Base-by-base conservation (phyloP, 2,888 invertebrate species). In the Apocheima hispidaria region DNA sequence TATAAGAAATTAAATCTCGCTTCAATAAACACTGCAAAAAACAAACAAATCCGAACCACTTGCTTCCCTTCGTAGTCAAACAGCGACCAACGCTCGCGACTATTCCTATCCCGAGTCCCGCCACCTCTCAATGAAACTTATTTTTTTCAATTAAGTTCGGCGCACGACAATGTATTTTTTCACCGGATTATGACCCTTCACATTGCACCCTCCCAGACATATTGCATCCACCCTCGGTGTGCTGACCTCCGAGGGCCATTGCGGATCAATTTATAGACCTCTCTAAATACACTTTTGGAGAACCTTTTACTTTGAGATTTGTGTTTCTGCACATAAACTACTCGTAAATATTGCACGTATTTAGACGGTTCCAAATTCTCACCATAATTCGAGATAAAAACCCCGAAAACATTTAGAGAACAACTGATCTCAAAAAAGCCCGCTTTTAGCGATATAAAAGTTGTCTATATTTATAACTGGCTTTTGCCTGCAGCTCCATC, bases 181-280 rank as follows among this genome's bases (percentile, higher is more conserved):
- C 78, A 69, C 70, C 72, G 87, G 90, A 88, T 90, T 89, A 89
- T 87, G 82, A 77, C 92, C 92, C 90, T 86, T 86, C 83, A 86
- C 84, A 84, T 84, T 84, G 74, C 82, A 77, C 84, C 86, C 85
- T 82, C 73, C 74, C 74, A 82, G 82, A 85, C 88, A 86, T 86
- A 87, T 87, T 86, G 87, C 82, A 77, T 70, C 76, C 70, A 79
- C 86, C 87, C 87, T 83, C 79, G 68, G 83, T 73, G 78, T 80
- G 78, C 75, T 86, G 86, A 87, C 89, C 87, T 84, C 78, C 57
- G 70, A 66, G 71, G 62, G 70, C 67, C 65, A 77, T 81, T 79
- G 73, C 72, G 79, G 84, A 87, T 87, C 87, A 86, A 85, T 87
- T 86, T 87, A 82, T 84, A 83, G 84, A 87, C 84, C 83, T 68